A percentile compares a stretch with the other conserved stretches of the same genome.
These are phyloP conservation scores for Balearica regulorum DNA, from an alignment of 2,797 vertebrate genomes.

Conservation along the genomic window DNA sequence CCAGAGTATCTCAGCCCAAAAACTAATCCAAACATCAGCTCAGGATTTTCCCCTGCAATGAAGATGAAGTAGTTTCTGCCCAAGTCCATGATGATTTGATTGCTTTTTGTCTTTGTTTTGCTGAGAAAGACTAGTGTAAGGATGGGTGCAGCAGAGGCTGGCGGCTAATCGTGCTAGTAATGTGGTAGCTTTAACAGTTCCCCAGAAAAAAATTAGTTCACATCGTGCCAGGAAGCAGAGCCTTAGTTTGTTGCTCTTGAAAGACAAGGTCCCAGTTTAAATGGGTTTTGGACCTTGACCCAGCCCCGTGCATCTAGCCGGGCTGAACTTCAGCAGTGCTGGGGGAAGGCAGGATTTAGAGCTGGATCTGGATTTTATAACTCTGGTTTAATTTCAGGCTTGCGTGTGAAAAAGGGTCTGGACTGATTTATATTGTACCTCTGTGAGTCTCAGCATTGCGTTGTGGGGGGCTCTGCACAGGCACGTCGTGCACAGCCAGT, in stretches of 20 bases:
- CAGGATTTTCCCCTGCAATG: background rate
- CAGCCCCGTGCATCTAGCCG: background rate
- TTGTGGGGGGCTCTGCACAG: background rate
- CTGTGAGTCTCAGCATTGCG: fast-evolving
- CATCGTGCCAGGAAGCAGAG: background rate
- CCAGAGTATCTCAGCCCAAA: background rate
- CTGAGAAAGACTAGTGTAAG: background rate
- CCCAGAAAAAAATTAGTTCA: background rate
- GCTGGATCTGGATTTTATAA: background rate
- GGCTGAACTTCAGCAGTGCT: background rate
- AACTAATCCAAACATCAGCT: background rate
- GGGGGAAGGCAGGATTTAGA: background rate
- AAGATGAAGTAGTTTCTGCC: background rate
- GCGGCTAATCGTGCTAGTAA: background rate
- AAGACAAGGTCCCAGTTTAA: background rate
- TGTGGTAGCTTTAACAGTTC: background rate
- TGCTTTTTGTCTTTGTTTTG: background rate
- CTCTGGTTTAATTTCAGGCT: background rate
- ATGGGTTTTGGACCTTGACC: background rate
- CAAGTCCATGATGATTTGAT: background rate
- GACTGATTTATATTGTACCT: background rate
- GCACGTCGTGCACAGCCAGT: fast-evolving
- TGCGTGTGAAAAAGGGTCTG: background rate
- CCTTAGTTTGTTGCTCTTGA: background rate
- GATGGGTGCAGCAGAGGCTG: background rate